phyloP scores from a whole-genome alignment of 1,140 invertebrate genomes.

The Hormaphis cornu region DNA sequence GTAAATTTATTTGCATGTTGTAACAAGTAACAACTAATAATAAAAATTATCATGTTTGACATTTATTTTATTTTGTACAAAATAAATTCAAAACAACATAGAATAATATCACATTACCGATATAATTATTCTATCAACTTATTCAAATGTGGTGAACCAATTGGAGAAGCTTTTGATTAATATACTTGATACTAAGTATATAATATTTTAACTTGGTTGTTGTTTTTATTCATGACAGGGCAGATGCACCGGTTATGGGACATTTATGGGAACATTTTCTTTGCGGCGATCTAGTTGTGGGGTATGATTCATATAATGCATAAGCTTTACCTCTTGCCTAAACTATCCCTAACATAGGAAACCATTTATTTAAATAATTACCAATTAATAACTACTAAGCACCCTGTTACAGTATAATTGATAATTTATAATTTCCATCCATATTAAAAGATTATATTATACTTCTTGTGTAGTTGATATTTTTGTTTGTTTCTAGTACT shows the following conservation, averaged over 20 bases:
- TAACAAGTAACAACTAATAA: no score
- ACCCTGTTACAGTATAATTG: no score
- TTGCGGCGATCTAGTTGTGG: constrained; percentile 54
- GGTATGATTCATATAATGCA: constrained; percentile 37
- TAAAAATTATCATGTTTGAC: background rate
- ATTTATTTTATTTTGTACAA: background rate
- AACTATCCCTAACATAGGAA: background rate
- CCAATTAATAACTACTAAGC: no score
- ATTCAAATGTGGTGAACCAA: background rate
- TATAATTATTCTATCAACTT: background rate
- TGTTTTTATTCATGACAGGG: constrained; percentile 52
- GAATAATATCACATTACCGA: background rate
- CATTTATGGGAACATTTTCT: constrained; percentile 87
- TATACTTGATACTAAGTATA: no score
- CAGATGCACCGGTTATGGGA: constrained; percentile 90
- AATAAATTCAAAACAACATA: constrained; percentile 11
- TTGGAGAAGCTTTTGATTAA: background rate
- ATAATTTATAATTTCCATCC: no score
- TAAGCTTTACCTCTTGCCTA: background rate
- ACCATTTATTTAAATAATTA: background rate
- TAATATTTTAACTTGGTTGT: constrained; percentile 30
- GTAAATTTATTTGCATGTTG: no score
- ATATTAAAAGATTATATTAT: no score
- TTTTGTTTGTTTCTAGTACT: no score
- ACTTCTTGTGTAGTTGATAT: no score